These are phyloP conservation scores for Neoniphon sammara DNA, from an alignment of 2,797 vertebrate species.

Conservation along the genomic window DNA sequence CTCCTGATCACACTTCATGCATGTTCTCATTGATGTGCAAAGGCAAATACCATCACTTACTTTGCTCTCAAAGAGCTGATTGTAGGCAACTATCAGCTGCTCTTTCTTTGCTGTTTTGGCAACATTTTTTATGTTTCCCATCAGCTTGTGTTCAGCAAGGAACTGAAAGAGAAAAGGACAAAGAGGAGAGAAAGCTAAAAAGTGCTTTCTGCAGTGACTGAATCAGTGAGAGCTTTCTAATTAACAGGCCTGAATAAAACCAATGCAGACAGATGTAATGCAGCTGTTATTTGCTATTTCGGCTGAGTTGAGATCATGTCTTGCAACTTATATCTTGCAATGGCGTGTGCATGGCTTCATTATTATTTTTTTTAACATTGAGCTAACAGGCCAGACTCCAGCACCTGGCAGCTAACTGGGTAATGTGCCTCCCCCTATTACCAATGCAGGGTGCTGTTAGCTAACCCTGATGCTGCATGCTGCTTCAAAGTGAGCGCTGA, in stretches of 20 bases:
- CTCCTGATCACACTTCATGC: neutral
- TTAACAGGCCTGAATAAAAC: no score
- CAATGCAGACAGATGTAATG: neutral
- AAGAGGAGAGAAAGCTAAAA: neutral
- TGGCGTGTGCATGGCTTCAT: neutral
- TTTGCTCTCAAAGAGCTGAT: constrained; percentile 91
- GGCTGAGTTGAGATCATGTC: neutral
- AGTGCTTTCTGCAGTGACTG: no score
- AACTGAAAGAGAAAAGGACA: constrained; percentile 82
- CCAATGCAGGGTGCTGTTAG: constrained; percentile 5
- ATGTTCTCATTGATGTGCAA: neutral
- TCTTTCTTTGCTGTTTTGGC: constrained; percentile 97
- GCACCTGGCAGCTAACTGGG: neutral
- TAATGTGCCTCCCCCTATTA: neutral
- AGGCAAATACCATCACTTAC: constrained; percentile 72
- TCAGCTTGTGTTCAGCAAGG: constrained; percentile 92
- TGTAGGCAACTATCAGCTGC: constrained; percentile 89
- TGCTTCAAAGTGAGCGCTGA: neutral
- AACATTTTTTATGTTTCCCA: constrained; percentile 97
- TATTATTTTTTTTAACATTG: no score
- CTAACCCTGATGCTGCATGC: constrained; percentile 41
- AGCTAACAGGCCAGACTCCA: neutral
- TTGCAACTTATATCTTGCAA: neutral
- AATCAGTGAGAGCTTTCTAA: no score
- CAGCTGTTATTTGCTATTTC: neutral